A percentile compares a stretch with the other conserved stretches of the same genome.
These are phyloP conservation scores for Penelope pileata DNA, from an alignment of 2,113 vertebrate species.

Conservation along the genomic window DNA sequence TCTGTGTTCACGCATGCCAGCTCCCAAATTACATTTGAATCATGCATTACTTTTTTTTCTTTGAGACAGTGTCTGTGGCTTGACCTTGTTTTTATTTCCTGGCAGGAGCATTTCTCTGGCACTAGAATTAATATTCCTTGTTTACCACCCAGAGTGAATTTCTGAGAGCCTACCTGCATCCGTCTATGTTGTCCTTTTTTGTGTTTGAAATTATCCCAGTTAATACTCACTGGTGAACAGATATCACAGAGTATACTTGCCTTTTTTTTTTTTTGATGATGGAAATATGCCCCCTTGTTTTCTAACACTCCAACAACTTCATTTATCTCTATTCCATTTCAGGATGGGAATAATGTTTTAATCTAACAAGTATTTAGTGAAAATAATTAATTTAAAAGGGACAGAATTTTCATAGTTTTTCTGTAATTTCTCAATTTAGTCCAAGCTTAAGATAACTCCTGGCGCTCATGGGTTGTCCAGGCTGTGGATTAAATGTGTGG, in stretches of 20 bases:
- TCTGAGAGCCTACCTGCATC: background rate
- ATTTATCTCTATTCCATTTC: background rate
- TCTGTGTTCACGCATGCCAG: background rate
- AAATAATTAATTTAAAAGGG: background rate
- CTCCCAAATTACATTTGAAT: background rate
- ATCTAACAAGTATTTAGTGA: background rate
- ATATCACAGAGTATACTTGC: background rate
- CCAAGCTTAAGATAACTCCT: background rate
- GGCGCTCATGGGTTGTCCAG: background rate
- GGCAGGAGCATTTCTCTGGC: background rate
- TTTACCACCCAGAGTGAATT: background rate
- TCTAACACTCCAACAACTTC: background rate
- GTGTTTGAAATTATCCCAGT: background rate
- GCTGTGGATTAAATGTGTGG: background rate
- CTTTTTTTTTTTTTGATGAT: background rate
- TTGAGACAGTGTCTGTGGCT: background rate
- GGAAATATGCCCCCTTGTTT: background rate
- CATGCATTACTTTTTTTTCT: background rate
- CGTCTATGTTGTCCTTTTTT: background rate
- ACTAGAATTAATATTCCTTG: background rate
- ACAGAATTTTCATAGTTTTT: background rate
- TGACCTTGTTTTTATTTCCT: conserved; percentile 4
- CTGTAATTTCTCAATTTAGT: background rate
- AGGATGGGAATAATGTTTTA: background rate
- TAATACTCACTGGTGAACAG: background rate